Conservation (phyloP, 2,888 invertebrate genomes). For the Trypoxylon attenuatum region DNA sequence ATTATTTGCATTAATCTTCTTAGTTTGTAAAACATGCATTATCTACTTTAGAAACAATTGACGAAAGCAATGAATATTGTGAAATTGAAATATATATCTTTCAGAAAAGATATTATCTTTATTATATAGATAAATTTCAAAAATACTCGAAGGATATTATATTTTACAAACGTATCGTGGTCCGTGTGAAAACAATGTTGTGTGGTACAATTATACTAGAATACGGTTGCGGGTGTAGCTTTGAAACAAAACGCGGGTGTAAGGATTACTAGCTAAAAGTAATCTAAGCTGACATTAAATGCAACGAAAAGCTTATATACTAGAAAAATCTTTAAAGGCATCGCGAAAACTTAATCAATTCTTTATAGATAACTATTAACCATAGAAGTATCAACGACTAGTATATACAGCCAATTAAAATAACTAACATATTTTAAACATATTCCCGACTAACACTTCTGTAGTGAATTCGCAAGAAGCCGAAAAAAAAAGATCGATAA, state of each 20-base stretch:
- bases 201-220: background rate
- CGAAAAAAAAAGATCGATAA: background rate
- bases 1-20: too few species aligned
- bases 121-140: constrained; percentile 10
- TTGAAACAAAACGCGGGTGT: constrained; percentile 5
- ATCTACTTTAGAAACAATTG: too few species aligned
- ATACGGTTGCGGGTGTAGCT: constrained; percentile 6
- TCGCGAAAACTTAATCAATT: background rate
- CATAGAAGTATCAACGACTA: constrained; percentile 21
- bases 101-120: constrained; percentile 1
- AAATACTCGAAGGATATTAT: constrained; percentile 8
- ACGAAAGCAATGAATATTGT: constrained; percentile 4
- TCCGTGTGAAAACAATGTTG: constrained; percentile 1
- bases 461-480: background rate
- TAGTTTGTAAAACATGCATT: too few species aligned
- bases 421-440: constrained; percentile 5
- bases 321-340: constrained; percentile 11
- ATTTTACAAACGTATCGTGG: constrained; percentile 11
- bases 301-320: constrained; percentile 18
- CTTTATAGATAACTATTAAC: constrained; percentile 11
- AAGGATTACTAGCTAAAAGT: background rate
- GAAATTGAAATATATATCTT: constrained; percentile 9
- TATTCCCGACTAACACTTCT: too few species aligned
- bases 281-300: constrained; percentile 23
- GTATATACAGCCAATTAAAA: constrained; percentile 22